These are phyloP conservation scores for Lasiurus borealis DNA, from an alignment of 2,113 vertebrate species.

Conservation along the genomic window DNA sequence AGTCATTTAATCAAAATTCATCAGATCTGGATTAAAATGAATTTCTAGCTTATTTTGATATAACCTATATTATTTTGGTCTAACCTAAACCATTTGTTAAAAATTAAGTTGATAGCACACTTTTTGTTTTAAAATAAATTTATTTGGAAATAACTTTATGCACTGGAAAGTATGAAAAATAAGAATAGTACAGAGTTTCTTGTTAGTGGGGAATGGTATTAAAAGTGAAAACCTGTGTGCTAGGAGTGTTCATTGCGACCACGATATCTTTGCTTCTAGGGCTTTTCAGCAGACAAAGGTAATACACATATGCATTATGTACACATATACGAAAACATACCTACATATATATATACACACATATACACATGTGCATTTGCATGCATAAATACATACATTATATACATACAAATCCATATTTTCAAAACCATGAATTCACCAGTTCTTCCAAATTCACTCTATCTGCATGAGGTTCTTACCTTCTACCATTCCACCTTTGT, in stretches of 20 bases:
- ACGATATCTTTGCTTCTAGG: background rate
- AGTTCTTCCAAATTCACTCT: background rate
- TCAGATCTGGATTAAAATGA: slow-evolving; percentile 19
- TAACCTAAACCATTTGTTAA: background rate
- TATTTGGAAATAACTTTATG: background rate
- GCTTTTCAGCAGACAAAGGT: background rate
- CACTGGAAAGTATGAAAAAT: background rate
- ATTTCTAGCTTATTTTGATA: slow-evolving; percentile 40
- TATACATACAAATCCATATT: background rate
- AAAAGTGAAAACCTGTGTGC: background rate
- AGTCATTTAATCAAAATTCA: slow-evolving; percentile 20
- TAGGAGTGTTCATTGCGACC: background rate
- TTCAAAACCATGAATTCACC: background rate
- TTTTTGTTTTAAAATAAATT: background rate
- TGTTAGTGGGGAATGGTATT: background rate
- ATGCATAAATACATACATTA: too few species aligned
- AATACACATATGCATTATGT: background rate
- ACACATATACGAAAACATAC: background rate
- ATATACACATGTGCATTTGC: too few species aligned
- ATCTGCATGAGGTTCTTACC: background rate
- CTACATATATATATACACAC: too few species aligned
- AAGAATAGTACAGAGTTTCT: background rate
- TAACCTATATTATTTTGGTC: background rate
- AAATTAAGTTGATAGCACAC: background rate
- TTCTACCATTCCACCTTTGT: background rate